These are phyloP conservation scores for Carabus problematicus DNA, from an alignment of 2,888 invertebrate species.

Conservation along the genomic window DNA sequence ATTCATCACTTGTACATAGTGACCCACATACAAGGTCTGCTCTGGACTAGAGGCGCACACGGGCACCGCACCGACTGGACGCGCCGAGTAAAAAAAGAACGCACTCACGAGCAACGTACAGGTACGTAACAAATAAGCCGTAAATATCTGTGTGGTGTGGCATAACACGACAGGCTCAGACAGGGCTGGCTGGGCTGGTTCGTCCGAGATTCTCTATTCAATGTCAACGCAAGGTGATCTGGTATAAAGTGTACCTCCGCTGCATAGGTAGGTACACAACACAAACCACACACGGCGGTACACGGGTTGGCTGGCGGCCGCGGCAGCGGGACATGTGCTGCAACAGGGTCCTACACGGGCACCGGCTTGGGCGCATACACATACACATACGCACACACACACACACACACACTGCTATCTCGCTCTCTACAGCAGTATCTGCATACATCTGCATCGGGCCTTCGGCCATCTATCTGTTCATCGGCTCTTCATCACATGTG, in stretches of 20 bases:
- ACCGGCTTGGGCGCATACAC: neutral
- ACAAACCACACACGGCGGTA: too few species aligned
- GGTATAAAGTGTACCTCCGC: slow-evolving; percentile 50
- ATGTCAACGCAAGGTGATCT: slow-evolving; percentile 58
- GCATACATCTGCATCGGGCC: too few species aligned
- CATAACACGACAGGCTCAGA: slow-evolving; percentile 14
- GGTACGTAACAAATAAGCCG: slow-evolving; percentile 48
- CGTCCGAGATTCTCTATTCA: slow-evolving; percentile 51
- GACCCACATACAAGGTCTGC: slow-evolving; percentile 53
- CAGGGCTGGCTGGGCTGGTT: slow-evolving; percentile 17
- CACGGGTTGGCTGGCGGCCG: too few species aligned
- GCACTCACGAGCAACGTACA: slow-evolving; percentile 46
- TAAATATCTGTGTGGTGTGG: slow-evolving; percentile 14
- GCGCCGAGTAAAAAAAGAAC: slow-evolving; percentile 7
- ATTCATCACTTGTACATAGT: slow-evolving; percentile 53
- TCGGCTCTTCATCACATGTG: neutral
- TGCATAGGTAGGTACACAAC: neutral
- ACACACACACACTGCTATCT: neutral
- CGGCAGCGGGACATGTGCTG: too few species aligned
- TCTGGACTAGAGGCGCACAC: slow-evolving; percentile 44
- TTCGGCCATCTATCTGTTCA: too few species aligned
- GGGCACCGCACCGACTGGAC: slow-evolving; percentile 45
- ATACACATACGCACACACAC: neutral
- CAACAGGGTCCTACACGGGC: too few species aligned
- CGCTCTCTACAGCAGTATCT: too few species aligned